phyloP scores from a whole-genome alignment of 2,888 invertebrate genomes.

The Melipona beecheii region DNA sequence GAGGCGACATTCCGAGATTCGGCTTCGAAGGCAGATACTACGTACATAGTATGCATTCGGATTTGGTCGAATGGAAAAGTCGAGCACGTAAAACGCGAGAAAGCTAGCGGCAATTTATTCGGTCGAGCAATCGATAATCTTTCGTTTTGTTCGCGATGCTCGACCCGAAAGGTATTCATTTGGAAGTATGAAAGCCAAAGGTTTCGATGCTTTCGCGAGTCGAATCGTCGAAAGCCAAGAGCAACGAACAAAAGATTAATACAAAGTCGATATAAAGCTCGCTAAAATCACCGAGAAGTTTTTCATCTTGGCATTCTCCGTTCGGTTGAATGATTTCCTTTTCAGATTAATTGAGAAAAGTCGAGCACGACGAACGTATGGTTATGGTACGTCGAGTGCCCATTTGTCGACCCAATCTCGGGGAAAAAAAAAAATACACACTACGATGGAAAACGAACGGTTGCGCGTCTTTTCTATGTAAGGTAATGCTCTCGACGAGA shows the following conservation, averaged over 20 bases:
- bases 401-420: too few species aligned
- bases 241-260: not conserved
- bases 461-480: not conserved
- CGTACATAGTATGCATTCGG: slow-evolving; percentile 7
- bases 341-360: not conserved
- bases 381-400: not conserved
- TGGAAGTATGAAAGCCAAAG: slow-evolving; percentile 18
- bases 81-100: slow-evolving; percentile 42
- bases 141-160: slow-evolving; percentile 27
- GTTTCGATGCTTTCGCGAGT: slow-evolving; percentile 4
- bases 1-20: slow-evolving; percentile 17
- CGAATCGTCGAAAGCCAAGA: not conserved
- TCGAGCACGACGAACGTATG: too few species aligned
- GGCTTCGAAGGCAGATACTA: slow-evolving; percentile 19
- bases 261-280: not conserved
- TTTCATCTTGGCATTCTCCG: not conserved
- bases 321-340: not conserved
- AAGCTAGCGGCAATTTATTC: slow-evolving; percentile 36
- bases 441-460: not conserved
- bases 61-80: slow-evolving; percentile 43
- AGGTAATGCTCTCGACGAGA: not conserved
- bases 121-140: slow-evolving; percentile 37
- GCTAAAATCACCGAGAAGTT: not conserved
- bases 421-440: not conserved
- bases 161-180: slow-evolving; percentile 38